A percentile compares a stretch with the other conserved stretches of the same genome.
Evolutionary conservation across 2,888 invertebrate genomes (phyloP).

Genomic region (Uropetala carovei): DNA sequence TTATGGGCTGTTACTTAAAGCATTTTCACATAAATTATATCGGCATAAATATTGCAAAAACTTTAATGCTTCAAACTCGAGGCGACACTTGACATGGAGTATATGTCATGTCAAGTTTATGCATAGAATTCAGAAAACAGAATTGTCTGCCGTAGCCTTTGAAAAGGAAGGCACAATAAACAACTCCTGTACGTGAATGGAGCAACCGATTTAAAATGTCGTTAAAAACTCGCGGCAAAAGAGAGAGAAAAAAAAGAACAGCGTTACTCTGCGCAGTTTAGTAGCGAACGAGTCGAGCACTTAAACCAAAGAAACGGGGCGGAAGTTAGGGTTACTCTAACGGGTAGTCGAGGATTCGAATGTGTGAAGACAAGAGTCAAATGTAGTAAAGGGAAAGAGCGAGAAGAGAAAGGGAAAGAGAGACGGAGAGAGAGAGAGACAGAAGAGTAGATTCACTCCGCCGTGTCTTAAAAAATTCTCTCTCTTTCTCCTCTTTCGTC

Average conservation of each 20-base stretch:
- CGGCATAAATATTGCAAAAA: no score
- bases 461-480: no score
- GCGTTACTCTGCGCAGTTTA: not conserved
- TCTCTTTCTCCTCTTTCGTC: no score
- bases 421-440: not conserved
- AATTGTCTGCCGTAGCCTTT: no score
- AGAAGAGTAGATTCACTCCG: no score
- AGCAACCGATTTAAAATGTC: slow-evolving; percentile 2
- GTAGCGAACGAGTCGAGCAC: not conserved
- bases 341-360: not conserved
- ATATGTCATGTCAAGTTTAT: no score
- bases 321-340: slow-evolving; percentile 4
- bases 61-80: no score
- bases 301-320: not conserved
- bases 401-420: not conserved
- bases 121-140: no score
- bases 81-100: no score
- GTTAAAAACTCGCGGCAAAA: not conserved
- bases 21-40: no score
- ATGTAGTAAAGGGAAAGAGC: not conserved
- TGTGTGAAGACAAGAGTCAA: not conserved
- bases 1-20: no score
- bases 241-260: not conserved
- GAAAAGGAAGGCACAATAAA: no score
- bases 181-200: not conserved